phyloP scores from a whole-genome alignment of 2,888 invertebrate genomes.

The Aphidius colemani region DNA sequence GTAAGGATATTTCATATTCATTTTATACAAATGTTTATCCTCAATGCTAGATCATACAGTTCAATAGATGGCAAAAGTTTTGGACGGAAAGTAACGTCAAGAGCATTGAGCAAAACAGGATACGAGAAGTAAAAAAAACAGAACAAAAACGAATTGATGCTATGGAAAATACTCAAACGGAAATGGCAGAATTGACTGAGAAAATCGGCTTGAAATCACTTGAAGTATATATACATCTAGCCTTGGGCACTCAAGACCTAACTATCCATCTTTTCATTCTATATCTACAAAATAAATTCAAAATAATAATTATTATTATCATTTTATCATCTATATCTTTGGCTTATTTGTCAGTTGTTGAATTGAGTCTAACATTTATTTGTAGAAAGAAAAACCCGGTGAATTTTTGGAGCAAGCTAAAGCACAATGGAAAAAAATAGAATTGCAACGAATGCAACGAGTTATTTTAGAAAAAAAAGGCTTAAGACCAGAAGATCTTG shows the following conservation, averaged over 20 bases:
- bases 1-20: conserved; percentile 17
- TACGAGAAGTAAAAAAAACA: conserved; percentile 60
- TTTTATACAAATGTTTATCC: conserved; percentile 44
- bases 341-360: no score
- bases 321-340: neutral
- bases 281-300: neutral
- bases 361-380: conserved; percentile 5
- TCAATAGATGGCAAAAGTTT: conserved; percentile 67
- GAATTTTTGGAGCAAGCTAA: conserved; percentile 58
- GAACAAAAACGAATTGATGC: conserved; percentile 60
- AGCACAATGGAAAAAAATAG: conserved; percentile 68
- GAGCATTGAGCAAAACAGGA: conserved; percentile 60
- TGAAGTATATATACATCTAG: conserved; percentile 11
- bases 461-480: conserved; percentile 69
- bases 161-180: conserved; percentile 50
- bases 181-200: conserved; percentile 56
- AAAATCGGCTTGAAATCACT: conserved; percentile 30
- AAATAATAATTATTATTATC: neutral
- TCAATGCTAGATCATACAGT: conserved; percentile 62
- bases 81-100: conserved; percentile 63
- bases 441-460: conserved; percentile 69
- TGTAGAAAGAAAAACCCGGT: conserved; percentile 36
- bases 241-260: conserved; percentile 17
- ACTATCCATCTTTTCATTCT: conserved; percentile 21
- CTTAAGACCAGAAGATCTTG: conserved; percentile 66